A percentile compares a stretch with the other conserved stretches of the same genome.
These are phyloP conservation scores for Dendrophyllia cribrosa DNA, from an alignment of 64 coral and sea anemone species.

Conservation along the genomic window DNA sequence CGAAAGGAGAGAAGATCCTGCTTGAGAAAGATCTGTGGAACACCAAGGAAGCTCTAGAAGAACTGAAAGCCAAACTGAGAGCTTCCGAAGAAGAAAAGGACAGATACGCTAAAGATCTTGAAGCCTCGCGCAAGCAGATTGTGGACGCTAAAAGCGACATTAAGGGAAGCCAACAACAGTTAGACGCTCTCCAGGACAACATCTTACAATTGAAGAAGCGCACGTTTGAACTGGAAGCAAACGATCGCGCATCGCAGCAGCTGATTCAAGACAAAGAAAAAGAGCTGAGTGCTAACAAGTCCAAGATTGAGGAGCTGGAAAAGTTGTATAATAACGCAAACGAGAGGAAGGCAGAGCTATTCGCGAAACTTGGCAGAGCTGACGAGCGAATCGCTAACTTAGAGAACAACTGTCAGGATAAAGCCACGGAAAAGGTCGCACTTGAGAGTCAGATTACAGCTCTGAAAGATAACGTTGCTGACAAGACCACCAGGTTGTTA, in stretches of 20 bases:
- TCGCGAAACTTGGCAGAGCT: slow-evolving; percentile 35
- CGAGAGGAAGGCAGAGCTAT: slow-evolving; percentile 50
- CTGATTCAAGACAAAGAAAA: slow-evolving; percentile 55
- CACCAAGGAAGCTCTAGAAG: slow-evolving; percentile 68
- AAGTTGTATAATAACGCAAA: slow-evolving; percentile 44
- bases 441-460: neutral
- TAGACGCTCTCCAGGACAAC: slow-evolving; percentile 68
- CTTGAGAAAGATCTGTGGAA: slow-evolving; percentile 78
- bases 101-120: slow-evolving; percentile 66
- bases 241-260: slow-evolving; percentile 29
- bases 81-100: slow-evolving; percentile 69
- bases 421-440: neutral
- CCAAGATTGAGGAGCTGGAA: slow-evolving; percentile 46
- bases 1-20: slow-evolving; percentile 62
- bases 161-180: slow-evolving; percentile 54
- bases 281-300: slow-evolving; percentile 26
- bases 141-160: slow-evolving; percentile 52
- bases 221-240: slow-evolving; percentile 61
- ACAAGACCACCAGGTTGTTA: neutral
- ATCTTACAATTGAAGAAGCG: slow-evolving; percentile 23
- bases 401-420: slow-evolving; percentile 41
- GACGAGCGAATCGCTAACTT: slow-evolving; percentile 28
- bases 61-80: slow-evolving; percentile 57
- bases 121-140: slow-evolving; percentile 61
- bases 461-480: slow-evolving; percentile 20